Conservation (phyloP, 2,113 vertebrate species). For the Lepus americanus region DNA sequence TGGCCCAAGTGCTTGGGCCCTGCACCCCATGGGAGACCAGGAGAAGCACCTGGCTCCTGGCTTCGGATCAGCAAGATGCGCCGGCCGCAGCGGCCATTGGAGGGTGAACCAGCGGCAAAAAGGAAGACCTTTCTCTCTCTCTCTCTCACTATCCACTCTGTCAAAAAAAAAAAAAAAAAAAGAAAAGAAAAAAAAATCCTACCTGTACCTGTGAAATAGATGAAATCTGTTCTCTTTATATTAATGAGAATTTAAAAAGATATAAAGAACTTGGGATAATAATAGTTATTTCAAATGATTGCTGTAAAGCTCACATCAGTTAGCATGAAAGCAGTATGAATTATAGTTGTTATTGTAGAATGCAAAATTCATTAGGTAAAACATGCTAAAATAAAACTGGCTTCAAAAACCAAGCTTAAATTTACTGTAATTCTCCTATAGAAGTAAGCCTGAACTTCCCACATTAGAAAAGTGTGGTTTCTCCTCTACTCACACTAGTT, state of each 20-base stretch:
- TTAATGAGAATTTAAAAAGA: not conserved
- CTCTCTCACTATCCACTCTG: too few relatives aligned
- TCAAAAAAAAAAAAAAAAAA: too few relatives aligned
- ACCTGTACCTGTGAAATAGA: too few relatives aligned
- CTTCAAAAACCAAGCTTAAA: slow-evolving; percentile 19
- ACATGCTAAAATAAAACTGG: not conserved
- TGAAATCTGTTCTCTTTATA: too few relatives aligned
- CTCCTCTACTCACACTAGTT: not conserved
- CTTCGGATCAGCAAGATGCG: too few relatives aligned
- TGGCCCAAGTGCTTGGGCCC: too few relatives aligned
- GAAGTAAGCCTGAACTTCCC: not conserved
- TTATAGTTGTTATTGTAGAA: slow-evolving; percentile 32
- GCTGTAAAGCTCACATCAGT: slow-evolving; percentile 2
- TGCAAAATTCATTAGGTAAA: slow-evolving; percentile 7
- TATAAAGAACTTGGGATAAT: not conserved
- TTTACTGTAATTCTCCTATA: slow-evolving; percentile 23
- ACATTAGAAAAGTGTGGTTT: slow-evolving; percentile 4
- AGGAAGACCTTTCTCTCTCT: too few relatives aligned
- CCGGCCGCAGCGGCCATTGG: too few relatives aligned
- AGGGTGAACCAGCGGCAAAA: too few relatives aligned
- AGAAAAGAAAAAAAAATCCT: too few relatives aligned
- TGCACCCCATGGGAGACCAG: too few relatives aligned
- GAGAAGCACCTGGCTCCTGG: too few relatives aligned
- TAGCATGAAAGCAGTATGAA: not conserved
- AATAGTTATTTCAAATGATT: not conserved